phyloP scores from a whole-genome alignment of 2,797 vertebrate genomes.

The Esox lucius region DNA sequence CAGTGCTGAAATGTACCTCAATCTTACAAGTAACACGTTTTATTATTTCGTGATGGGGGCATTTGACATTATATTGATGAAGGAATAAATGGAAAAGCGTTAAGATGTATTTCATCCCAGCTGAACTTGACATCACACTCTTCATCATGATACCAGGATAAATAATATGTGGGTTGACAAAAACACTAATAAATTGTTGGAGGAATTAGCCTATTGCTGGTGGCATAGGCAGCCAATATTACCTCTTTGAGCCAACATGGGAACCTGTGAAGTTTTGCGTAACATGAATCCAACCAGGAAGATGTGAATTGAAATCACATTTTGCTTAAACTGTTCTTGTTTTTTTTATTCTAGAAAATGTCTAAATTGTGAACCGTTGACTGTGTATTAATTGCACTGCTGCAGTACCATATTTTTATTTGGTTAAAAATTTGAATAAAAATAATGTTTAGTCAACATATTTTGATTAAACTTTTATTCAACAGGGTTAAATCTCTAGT shows the following conservation, averaged over 20 bases:
- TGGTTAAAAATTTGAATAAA: not conserved
- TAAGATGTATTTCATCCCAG: conserved; percentile 24
- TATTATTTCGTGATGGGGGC: conserved; percentile 10
- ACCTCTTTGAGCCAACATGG: not conserved
- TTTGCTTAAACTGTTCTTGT: not conserved
- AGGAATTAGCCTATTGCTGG: not conserved
- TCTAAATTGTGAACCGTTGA: too few species aligned
- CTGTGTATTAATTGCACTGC: not conserved
- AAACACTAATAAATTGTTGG: conserved; percentile 23
- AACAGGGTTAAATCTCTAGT: too few species aligned
- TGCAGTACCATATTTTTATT: not conserved
- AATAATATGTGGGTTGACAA: conserved; percentile 13
- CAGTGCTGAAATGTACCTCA: conserved; percentile 8
- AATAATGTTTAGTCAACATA: too few species aligned
- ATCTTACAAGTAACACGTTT: conserved; percentile 12
- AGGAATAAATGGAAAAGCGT: conserved; percentile 27
- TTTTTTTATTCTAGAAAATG: too few species aligned
- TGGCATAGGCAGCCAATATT: not conserved
- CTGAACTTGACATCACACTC: conserved; percentile 21
- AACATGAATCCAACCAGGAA: conserved; percentile 1
- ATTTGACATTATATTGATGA: conserved; percentile 27
- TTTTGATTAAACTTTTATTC: too few species aligned
- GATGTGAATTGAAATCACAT: not conserved
- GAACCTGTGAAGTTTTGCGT: conserved; percentile 19
- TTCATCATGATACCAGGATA: conserved; percentile 10